These are phyloP conservation scores for Pomatostomus ruficeps DNA, from an alignment of 2,113 vertebrate species.

Conservation along the genomic window DNA sequence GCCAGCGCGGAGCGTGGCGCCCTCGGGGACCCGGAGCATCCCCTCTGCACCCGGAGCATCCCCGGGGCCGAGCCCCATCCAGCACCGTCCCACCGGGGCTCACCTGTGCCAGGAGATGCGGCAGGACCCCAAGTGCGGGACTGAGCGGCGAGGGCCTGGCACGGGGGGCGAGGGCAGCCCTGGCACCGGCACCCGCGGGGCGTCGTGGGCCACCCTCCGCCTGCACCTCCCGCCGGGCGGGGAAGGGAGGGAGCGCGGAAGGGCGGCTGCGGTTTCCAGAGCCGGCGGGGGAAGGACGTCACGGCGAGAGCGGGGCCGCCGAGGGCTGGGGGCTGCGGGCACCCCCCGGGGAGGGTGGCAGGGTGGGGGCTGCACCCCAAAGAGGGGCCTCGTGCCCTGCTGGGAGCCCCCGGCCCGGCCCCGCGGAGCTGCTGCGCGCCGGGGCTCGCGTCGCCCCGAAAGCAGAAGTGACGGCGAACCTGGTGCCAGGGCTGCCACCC, in stretches of 20 bases:
- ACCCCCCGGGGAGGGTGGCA: not conserved
- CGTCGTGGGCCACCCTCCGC: not conserved
- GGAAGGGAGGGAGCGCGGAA: not conserved
- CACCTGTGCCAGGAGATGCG: not conserved
- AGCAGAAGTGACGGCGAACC: conserved; percentile 8
- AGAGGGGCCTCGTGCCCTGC: no score
- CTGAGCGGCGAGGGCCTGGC: not conserved
- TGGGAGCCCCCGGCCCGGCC: not conserved
- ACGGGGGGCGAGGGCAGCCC: not conserved
- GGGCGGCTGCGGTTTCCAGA: not conserved
- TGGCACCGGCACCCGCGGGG: not conserved
- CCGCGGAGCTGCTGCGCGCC: not conserved
- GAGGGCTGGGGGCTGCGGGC: not conserved
- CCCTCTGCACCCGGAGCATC: not conserved
- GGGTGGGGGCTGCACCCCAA: not conserved
- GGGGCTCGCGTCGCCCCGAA: not conserved
- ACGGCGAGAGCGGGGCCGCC: not conserved
- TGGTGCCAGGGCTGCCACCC: not conserved
- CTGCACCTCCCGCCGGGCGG: not conserved
- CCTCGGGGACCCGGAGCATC: not conserved
- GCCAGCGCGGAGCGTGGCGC: not conserved
- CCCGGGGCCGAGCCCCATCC: accelerated
- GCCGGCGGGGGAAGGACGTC: not conserved
- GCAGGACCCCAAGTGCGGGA: accelerated
- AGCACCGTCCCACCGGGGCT: accelerated